Base-by-base conservation (phyloP, 2,797 vertebrate species). In the Scolopax bukidnonensis region DNA sequence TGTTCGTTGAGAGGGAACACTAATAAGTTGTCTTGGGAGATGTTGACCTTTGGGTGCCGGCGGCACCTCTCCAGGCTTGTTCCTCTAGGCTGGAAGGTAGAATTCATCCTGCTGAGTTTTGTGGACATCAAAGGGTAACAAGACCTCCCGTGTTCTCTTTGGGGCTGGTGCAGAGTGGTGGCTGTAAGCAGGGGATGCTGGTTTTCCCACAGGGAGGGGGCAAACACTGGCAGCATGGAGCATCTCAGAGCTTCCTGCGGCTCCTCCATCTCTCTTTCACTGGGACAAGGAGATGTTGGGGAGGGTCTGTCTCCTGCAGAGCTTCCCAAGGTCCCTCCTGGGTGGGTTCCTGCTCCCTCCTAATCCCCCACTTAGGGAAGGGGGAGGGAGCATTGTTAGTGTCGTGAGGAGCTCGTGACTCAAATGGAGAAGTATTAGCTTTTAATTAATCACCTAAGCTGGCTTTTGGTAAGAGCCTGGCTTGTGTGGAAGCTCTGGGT, bases 361-460 rank as follows among this genome's bases (percentile, higher is more conserved):
- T 97, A 92, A 97, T 97, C 97, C 95, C 95, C 70, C 41, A 1
- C 82, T 78, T 17, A 36, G 9, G 74, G 87, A 95, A 50, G 77
- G 93, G 93, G 91, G 54, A 56, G 91, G 96, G 95, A 77, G 59
- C 38, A 3, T 77, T 71, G 82, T 79, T 85, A 12, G 86, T 67
- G 90, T 94, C 10, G 0, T 81, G 28, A 70, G 95, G 95, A 97
- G 96, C 98, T 96, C 95, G 97, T 98, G 98, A 98, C 97, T 97
- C 96, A 69, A 4, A 4, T 48, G 80, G 91, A 96, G 95, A 94
- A 89, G 97, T 79, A 90, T 98, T 97, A 98, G 97, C 96, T 59
- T 95, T 91, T 97, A 93, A 97, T 98, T 98, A 98, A 98, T 98
- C 97, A 98, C 97, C 97, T 98, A 97, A 98, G 98, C 98, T 96